Percentiles rank a stretch among this genome's conserved stretches.
Conservation (phyloP, 1,140 invertebrate genomes). For the Hydropsyche tenuis region DNA sequence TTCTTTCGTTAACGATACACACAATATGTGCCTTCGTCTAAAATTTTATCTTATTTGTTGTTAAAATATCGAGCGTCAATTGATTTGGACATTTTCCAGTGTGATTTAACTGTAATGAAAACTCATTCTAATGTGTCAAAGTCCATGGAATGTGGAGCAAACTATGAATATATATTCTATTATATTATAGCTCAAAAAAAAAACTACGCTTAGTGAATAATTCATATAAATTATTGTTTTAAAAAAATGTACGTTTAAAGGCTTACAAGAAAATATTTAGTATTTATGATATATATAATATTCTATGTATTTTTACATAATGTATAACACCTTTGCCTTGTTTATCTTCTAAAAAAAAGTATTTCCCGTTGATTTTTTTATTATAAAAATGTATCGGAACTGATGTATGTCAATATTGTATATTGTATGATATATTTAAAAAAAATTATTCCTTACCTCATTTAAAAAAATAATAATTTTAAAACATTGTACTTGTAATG, state of each 20-base stretch:
- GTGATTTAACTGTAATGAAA: neutral
- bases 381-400: constrained; percentile 11
- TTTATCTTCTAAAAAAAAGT: constrained; percentile 16
- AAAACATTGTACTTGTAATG: too few species aligned
- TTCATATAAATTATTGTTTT: neutral
- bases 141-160: neutral
- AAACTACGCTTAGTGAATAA: constrained; percentile 24
- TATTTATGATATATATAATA: constrained; percentile 2
- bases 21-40: constrained; percentile 6
- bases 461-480: neutral
- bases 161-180: neutral
- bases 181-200: constrained; percentile 17
- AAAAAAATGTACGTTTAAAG: neutral
- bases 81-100: neutral
- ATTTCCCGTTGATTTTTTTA: constrained; percentile 13
- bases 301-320: constrained; percentile 22
- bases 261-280: neutral
- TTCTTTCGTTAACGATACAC: neutral
- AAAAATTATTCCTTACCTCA: constrained; percentile 9
- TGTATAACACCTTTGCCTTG: constrained; percentile 17
- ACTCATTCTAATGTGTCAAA: neutral
- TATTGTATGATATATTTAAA: constrained; percentile 4
- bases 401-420: constrained; percentile 21
- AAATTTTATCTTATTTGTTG: neutral
- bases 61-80: constrained; percentile 7